Evolutionary conservation across 2,888 invertebrate genomes (phyloP), one percentile per base, ranked within the genome.

Genomic region (Caenorhabditis angaria): DNA sequence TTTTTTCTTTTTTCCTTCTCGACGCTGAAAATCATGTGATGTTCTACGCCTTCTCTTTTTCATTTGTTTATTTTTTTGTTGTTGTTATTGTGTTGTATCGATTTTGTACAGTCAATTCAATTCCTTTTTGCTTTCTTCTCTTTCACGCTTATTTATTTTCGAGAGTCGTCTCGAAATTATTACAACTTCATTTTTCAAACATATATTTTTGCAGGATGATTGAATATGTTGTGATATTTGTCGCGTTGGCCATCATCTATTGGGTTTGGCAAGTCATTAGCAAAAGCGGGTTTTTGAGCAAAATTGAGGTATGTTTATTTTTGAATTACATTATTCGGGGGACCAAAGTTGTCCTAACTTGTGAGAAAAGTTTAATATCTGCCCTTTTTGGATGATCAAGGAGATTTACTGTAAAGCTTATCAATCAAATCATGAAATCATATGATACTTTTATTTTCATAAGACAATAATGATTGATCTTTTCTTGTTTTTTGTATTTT

Each of bases 261-360:
- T 82, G 79, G 63, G 71, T 83, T 53, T 70, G 60, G 50, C 47
- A 73, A 10, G 60, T 67, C 28, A 55, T 82, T 0, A 68, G 74
- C 27, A 79, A 70, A 24, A 80, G 78, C 48, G 82, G 78, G 18
- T 79, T 75, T 59, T 76, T 76, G 60, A 70, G 69, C 57, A 53
- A 60, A 8, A 58, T 76, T 50, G 73, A 79, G 76, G 78, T 80
- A 29, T 53, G 48, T 18, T 48, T 5, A 20, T n/a, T 24, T 51
- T 24, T 24, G 8, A 24, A 2, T 24, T 8, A n/a, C n/a, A n/a
- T n/a, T n/a, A n/a, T n/a, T n/a, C n/a, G n/a, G n/a, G n/a, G n/a
- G n/a, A n/a, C n/a, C n/a, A n/a, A n/a, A n/a, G n/a, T n/a, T 8
- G 22, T 6, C 4, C 51, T 51, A 4, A 24, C 10, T 22, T 24